A percentile compares a stretch with the other conserved stretches of the same genome.
These are phyloP conservation scores for Cryptotermes secundus DNA, from an alignment of 1,140 invertebrate genomes.

Conservation along the genomic window DNA sequence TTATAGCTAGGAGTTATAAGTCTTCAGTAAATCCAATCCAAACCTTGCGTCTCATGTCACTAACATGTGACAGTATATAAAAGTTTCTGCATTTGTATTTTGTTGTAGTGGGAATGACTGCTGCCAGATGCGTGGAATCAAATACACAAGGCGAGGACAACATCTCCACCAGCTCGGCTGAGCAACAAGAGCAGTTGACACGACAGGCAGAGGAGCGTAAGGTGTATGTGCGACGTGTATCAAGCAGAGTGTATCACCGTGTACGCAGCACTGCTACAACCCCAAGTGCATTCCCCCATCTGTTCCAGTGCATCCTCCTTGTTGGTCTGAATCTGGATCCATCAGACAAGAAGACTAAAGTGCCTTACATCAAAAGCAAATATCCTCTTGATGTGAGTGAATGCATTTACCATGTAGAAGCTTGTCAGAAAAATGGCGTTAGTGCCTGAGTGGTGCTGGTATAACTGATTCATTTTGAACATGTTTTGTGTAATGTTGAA, in stretches of 20 bases:
- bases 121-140: neutral
- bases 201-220: conserved; percentile 11
- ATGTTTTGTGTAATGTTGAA: no score
- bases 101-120: neutral
- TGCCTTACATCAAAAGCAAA: conserved; percentile 65
- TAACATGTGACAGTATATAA: no score
- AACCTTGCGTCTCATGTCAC: no score
- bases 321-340: conserved; percentile 62
- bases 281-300: conserved; percentile 36
- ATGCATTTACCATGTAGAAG: neutral
- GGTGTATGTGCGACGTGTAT: conserved; percentile 25
- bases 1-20: no score
- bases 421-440: no score
- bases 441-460: no score
- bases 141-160: neutral
- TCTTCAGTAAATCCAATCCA: no score
- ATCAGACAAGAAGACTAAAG: conserved; percentile 45
- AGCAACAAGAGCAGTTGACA: neutral
- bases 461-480: no score
- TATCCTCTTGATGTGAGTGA: conserved; percentile 62
- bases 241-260: neutral
- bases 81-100: no score
- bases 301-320: conserved; percentile 65
- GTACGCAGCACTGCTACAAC: neutral
- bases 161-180: neutral